Evolutionary conservation across 2,797 vertebrate species (phyloP), one percentile per base, ranked within the genome.

Genomic region (Enteromius fasciolatus): DNA sequence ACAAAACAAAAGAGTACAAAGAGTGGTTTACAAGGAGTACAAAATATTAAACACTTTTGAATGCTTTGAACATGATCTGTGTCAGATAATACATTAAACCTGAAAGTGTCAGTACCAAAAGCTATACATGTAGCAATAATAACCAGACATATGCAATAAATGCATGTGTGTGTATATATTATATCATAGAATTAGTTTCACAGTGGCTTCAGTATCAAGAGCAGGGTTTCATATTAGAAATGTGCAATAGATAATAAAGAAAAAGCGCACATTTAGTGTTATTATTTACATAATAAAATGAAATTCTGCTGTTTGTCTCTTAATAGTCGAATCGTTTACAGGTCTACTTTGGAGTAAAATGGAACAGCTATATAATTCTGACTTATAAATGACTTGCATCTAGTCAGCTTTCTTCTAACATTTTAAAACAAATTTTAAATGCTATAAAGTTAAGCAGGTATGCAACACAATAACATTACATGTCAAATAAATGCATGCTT

Each of bases 1-100:
- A 87, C 69, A 84, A 83, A 10, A 74, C 18, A 66, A 66, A 23
- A 0, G 31, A 0, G 48, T 1, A 28, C n/a, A n/a, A n/a, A n/a
- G n/a, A n/a, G n/a, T 9, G 20, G 0, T n/a, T 57, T 10, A 11
- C 52, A 75, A 31, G 11, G 1, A 46, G 23, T 9, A 28, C 6
- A 46, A 23, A 8, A 17, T 33, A 33, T 33, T 3, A 33, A 28
- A 28, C 3, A 28, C 3, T 28, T 28, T 28, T 28, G 1, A 33
- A 33, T 33, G 31, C 31, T 33, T 33, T 69, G 12, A 46, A 46
- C 2, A 48, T 20, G 6, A 50, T 2, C 8, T 0, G 14, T 10
- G 14, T 48, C 25, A 52, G 10, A 74, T 6, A 31, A 7, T 52
- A 7, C 5, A 33, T 33, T 33, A 4, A 33, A 33, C 28, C 7